Base-by-base conservation (phyloP, 35 echinoderm and acorn worm genomes). In the Lytechinus variegatus region DNA sequence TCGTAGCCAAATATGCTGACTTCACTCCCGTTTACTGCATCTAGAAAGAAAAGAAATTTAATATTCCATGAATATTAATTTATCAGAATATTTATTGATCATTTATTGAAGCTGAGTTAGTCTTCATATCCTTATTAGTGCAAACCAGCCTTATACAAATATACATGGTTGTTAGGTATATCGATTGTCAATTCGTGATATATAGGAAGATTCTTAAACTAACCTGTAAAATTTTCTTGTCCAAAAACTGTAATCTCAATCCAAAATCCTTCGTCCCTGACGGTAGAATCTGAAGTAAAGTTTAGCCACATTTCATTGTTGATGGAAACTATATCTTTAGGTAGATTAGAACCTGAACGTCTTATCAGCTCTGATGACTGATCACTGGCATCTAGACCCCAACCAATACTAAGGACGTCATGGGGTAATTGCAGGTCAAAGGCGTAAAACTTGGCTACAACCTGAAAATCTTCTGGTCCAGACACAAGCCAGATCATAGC, bases 361-460 rank as follows among this genome's bases (percentile, higher is more conserved):
- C 8, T 9, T 5, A 54, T 54, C 53, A 93, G 53, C 8, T 55
- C 9, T 33, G 92, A 54, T 13, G 8, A 10, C 10, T 14, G 29
- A n/a, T 93, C 92, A 12, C 55, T 54, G 4, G 52, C 14, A 24
- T 93, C 52, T 1, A 93, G 54, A 27, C 92, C 92, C 9, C 54
- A 93, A n/a, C 92, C 92, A 12, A 93, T 93, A 6, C 13, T 12
- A 53, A 93, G 53, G 92, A 55, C 21, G 92, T 55, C 92, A 21
- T 3, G 5, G 88, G 16, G 14, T 28, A 33, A 52, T 54, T 90
- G 0, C 10, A 90, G 88, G 24, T 90, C 1, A 44, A 90, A 54
- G 11, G 52, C 52, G 88, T 93, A 21, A 54, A 93, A 93, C 27
- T 27, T 93, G n/a, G 88, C 88, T 44, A 52, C 52, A 52, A 54